A percentile compares a stretch with the other conserved stretches of the same genome.
phyloP scores from a whole-genome alignment of 2,113 vertebrate genomes.

The Grammomys surdaster region DNA sequence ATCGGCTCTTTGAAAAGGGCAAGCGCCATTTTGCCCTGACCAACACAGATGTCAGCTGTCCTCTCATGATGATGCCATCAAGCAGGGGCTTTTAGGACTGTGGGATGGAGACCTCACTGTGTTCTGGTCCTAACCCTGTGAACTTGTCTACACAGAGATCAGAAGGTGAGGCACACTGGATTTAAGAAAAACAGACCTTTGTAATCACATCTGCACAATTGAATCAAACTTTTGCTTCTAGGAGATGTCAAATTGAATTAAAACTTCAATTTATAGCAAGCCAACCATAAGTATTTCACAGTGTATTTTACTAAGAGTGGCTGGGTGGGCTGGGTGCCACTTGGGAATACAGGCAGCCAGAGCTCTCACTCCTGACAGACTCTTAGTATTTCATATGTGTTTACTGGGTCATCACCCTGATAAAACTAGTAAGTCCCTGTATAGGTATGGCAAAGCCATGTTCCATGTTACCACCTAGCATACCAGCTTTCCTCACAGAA shows the following conservation, averaged over 20 bases:
- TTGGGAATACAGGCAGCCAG: background rate
- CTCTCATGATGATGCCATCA: background rate
- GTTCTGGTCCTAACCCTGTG: background rate
- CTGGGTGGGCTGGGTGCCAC: background rate
- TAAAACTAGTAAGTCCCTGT: slow-evolving; percentile 67
- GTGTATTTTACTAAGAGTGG: slow-evolving; percentile 21
- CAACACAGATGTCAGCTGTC: background rate
- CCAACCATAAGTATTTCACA: slow-evolving; percentile 31
- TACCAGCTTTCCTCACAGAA: slow-evolving; percentile 27
- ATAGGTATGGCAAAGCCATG: slow-evolving; percentile 57
- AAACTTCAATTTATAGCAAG: slow-evolving; percentile 65
- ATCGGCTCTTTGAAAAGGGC: background rate
- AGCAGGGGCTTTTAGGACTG: background rate
- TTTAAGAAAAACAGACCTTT: slow-evolving; percentile 20
- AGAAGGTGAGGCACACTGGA: slow-evolving; percentile 1
- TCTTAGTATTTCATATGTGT: slow-evolving; percentile 11
- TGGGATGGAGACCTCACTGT: background rate
- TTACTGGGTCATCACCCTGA: slow-evolving; percentile 54
- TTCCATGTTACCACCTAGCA: slow-evolving; percentile 52
- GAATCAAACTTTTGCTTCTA: slow-evolving; percentile 65
- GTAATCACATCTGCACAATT: slow-evolving; percentile 48
- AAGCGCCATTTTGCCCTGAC: background rate
- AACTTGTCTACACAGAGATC: slow-evolving; percentile 21
- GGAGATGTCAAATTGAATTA: slow-evolving; percentile 61
- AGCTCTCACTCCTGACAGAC: background rate